Base-by-base conservation (phyloP, 2,888 invertebrate species). In the Caenorhabditis afra region DNA sequence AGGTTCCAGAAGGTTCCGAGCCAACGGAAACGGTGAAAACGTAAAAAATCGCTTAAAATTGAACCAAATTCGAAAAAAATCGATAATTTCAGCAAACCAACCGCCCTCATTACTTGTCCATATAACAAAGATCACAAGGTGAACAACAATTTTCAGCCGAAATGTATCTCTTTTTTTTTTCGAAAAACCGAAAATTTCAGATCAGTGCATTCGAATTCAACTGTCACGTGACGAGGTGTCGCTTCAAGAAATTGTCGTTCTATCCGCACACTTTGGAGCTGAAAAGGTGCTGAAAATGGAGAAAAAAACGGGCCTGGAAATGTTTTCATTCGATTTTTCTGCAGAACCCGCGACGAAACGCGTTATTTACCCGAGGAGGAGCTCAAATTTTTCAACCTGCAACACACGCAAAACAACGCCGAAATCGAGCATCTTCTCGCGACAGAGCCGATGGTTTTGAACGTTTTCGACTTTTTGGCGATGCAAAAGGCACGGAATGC, bases 361-460 rank as follows among this genome's bases (percentile, higher is more conserved):
- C 37, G 23, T n/a, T 62, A 64, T 29, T 47, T 64, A n/a, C 71
- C 71, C 5, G 57, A 71, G 35, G 49, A 57, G 10, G 71, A 71
- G 41, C n/a, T 71, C 18, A 12, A 14, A 12, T 55, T 71, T 47
- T 62, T 62, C 49, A 62, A 71, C 29, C 22, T 47, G 0, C 62
- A 61, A n/a, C n/a, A n/a, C n/a, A n/a, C 29, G 29, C 29, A 2
- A 1, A 11, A n/a, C n/a, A 12, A 29, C 47, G 52, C 29, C 3
- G n/a, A 14, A 23, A 14, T 41, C 14, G 22, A 29, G 4, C 3
- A 29, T 3, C 7, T 29, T 29, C 23, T 67, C 1, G 12, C 7
- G 35, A 57, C 55, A 1, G 58, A 58, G 16, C 67, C 67, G 0
- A 37, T 67, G 11, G 37, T 16, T 18, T 12, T 67, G 39, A 45